Evolutionary conservation across 2,797 vertebrate genomes (phyloP).

Genomic region (Micropoecilia bifurca): DNA sequence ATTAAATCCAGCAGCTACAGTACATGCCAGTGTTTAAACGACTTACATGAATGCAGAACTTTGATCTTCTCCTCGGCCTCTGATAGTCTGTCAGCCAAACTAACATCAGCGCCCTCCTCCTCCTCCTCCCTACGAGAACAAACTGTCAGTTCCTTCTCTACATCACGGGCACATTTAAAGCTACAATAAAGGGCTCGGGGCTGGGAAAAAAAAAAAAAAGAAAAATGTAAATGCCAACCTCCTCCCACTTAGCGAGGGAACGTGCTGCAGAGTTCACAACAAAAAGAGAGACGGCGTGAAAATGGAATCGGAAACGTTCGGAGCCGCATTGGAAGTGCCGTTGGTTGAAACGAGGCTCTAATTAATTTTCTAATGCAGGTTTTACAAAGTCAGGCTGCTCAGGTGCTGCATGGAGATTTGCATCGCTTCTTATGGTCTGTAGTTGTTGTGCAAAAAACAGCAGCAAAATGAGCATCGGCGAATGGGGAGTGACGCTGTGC

Average conservation of each 20-base stretch:
- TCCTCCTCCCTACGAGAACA: constrained; percentile 83
- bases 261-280: constrained; percentile 4
- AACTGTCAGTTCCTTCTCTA: constrained; percentile 35
- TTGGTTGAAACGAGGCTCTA: background rate
- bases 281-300: background rate
- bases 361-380: background rate
- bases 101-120: constrained; percentile 83
- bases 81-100: constrained; percentile 88
- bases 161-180: constrained; percentile 20
- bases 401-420: background rate
- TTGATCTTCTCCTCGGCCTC: constrained; percentile 96
- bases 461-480: background rate
- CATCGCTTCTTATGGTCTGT: too few relatives aligned
- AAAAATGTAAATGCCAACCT: constrained; percentile 9
- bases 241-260: constrained; percentile 11
- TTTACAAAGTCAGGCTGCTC: background rate
- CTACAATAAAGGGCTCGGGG: constrained; percentile 15
- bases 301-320: background rate
- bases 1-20: constrained; percentile 35
- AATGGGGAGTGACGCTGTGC: background rate
- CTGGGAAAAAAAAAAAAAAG: background rate
- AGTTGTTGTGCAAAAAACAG: background rate
- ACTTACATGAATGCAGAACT: constrained; percentile 92
- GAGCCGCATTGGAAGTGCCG: constrained; percentile 1
- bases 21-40: constrained; percentile 37